Base-by-base conservation (phyloP, 1,140 invertebrate genomes). In the Teleopsis dalmanni region DNA sequence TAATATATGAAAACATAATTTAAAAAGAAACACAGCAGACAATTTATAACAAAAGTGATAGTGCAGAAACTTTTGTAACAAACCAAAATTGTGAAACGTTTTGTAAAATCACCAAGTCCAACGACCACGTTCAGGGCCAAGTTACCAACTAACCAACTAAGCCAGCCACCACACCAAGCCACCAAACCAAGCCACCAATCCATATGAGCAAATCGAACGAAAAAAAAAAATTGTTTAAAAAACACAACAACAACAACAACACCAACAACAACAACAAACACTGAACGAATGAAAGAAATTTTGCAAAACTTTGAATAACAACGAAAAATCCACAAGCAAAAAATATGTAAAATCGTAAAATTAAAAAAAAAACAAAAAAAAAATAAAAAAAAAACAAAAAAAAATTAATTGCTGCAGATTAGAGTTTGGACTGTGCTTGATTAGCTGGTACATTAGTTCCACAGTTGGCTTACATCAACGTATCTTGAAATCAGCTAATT, bases 61-160 rank as follows among this genome's bases (percentile, higher is more conserved):
- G 63, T 64, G 57, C 50, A 59, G 54, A 50, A 49, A 31, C 37
- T 53, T 50, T 40, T 37, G 44, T 51, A 51, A 51, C 47, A 50
- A 37, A 38, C 34, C 48, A 33, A 50, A 53, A 50, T 40, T 49
- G 29, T 31, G 45, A 36, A 47, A 56, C 47, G 43, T 16, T 37
- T 31, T 14, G 41, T 53, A 47, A 50, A 46, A 55, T 44, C 51
- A 38, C 59, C 48, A 57, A 59, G 59, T 57, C 58, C 62, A 65
- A 58, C 57, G 63, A 55, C 57, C 63, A 65, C 48, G 63, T 64
- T 67, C 64, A 67, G 64, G 64, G 64, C 44, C 43, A 47, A 16
- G 34, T 37, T 27, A n/a, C 13, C 35, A 47, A 50, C 41, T 45
- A 45, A 29, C 27, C 48, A 45, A 37, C 44, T 14, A 27, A 26